A percentile compares a stretch with the other conserved stretches of the same genome.
These are phyloP conservation scores for Sorex fumeus DNA, from an alignment of 2,113 vertebrate species.

Conservation along the genomic window DNA sequence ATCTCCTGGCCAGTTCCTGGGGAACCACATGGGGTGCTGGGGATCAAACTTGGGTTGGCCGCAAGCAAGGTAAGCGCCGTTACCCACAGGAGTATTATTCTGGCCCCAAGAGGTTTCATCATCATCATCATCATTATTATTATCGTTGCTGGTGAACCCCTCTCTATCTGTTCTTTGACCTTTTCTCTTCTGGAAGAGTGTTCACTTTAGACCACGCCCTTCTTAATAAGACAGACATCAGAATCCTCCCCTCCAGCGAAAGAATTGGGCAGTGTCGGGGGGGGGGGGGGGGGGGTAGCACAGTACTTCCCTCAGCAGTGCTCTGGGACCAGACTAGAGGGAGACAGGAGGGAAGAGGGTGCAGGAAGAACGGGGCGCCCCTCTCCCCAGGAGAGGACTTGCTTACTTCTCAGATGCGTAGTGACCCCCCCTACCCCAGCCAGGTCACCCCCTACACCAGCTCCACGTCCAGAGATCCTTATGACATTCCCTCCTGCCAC, in stretches of 20 bases:
- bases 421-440: not conserved
- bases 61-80: no score
- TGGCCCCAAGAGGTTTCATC: no score
- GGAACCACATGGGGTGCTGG: no score
- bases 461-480: no score
- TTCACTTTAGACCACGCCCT: not conserved
- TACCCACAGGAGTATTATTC: not conserved
- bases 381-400: slow-evolving; percentile 52
- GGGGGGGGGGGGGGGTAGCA: slow-evolving; percentile 82
- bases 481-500: no score
- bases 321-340: slow-evolving; percentile 74
- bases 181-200: no score
- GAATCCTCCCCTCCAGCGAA: slow-evolving; percentile 49
- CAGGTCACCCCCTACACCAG: no score
- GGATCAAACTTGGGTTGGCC: no score
- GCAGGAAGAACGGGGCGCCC: not conserved
- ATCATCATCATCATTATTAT: no score
- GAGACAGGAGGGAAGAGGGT: slow-evolving; percentile 60
- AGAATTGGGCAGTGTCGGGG: slow-evolving; percentile 81
- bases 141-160: no score
- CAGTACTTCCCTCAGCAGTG: slow-evolving; percentile 79
- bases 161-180: no score
- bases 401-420: not conserved
- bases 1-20: no score
- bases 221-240: slow-evolving; percentile 58